These are phyloP conservation scores for Heliconius hewitsoni DNA, from an alignment of 1,140 invertebrate species.

Conservation along the genomic window DNA sequence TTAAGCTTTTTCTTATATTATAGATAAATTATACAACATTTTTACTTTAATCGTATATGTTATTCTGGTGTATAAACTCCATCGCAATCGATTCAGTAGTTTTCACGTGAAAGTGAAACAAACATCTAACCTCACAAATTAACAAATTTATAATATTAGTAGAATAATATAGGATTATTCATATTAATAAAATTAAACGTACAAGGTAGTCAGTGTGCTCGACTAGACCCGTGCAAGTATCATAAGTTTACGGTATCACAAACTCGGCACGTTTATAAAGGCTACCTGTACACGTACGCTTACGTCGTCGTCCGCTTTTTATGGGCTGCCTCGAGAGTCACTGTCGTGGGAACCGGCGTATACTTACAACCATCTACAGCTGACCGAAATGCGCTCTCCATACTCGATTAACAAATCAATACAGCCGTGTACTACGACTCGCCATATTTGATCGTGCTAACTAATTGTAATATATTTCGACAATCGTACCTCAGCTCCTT, in stretches of 20 bases:
- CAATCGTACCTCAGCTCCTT: constrained; percentile 57
- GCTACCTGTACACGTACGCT: constrained; percentile 74
- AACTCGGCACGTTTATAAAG: constrained; percentile 67
- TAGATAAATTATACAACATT: no score
- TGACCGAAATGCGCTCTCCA: constrained; percentile 81
- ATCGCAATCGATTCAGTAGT: no score
- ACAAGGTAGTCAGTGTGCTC: constrained; percentile 17
- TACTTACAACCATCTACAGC: constrained; percentile 72
- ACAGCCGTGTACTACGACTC: constrained; percentile 60
- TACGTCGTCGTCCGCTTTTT: constrained; percentile 74
- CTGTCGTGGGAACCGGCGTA: constrained; percentile 80
- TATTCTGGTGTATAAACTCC: no score
- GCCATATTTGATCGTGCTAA: constrained; percentile 66
- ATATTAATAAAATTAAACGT: not conserved
- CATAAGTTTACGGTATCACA: constrained; percentile 44
- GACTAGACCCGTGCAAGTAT: constrained; percentile 40
- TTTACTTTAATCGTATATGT: no score
- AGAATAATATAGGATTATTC: not conserved
- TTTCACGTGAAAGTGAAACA: not conserved
- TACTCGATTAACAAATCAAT: constrained; percentile 82
- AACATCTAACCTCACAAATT: no score
- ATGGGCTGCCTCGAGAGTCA: constrained; percentile 77
- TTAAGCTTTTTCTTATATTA: no score
- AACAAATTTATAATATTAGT: not conserved
- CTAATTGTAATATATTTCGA: constrained; percentile 58